phyloP scores from a whole-genome alignment of 2,797 vertebrate species.

The Etheostoma nigrum region DNA sequence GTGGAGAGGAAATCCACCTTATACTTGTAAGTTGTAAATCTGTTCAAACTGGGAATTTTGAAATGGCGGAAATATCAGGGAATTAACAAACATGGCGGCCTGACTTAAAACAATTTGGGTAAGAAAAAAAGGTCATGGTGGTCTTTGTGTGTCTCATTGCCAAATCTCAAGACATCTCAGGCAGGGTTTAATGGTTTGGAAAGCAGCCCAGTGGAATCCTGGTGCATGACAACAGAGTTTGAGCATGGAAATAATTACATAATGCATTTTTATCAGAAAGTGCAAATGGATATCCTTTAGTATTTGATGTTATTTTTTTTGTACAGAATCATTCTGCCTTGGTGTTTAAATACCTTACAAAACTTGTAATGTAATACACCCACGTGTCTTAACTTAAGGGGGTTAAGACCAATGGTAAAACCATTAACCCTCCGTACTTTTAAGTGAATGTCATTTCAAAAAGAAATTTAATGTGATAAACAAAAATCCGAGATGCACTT shows the following conservation, averaged over 20 bases:
- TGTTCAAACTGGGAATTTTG: conserved; percentile 65
- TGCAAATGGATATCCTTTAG: conserved; percentile 49
- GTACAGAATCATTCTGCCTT: conserved; percentile 63
- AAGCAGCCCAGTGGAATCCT: conserved; percentile 56
- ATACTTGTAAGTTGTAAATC: conserved; percentile 64
- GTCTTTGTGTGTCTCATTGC: conserved; percentile 65
- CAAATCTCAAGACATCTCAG: conserved; percentile 82
- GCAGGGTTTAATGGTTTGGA: conserved; percentile 65
- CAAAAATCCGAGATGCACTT: conserved; percentile 38
- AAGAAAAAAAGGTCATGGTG: conserved; percentile 34
- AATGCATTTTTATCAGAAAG: conserved; percentile 53
- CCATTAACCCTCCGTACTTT: conserved; percentile 38
- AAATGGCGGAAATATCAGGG: conserved; percentile 74
- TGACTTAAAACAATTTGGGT: conserved; percentile 56
- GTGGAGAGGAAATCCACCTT: conserved; percentile 57
- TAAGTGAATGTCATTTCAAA: conserved; percentile 54
- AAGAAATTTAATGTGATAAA: conserved; percentile 56
- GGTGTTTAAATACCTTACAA: conserved; percentile 61
- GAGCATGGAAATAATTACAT: conserved; percentile 55
- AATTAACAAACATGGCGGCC: conserved; percentile 65
- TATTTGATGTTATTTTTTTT: conserved; percentile 55
- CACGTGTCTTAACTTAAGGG: conserved; percentile 56
- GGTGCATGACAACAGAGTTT: conserved; percentile 50
- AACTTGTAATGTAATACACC: conserved; percentile 54
- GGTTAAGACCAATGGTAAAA: conserved; percentile 11